phyloP scores from a whole-genome alignment of 2,797 vertebrate species.

The Peromyscus eremicus region DNA sequence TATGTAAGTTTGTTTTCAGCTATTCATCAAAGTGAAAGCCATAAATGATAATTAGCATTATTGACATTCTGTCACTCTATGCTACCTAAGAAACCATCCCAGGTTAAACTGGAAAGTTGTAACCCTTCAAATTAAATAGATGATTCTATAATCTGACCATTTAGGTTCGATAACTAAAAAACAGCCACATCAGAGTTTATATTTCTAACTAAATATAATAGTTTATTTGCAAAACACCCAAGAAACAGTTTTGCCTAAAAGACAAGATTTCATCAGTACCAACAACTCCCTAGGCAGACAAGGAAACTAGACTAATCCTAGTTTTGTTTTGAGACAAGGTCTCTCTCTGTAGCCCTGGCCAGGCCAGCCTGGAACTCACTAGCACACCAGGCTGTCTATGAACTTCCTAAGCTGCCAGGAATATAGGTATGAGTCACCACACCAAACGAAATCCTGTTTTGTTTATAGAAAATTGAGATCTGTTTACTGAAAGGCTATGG shows the following conservation, averaged over 20 bases:
- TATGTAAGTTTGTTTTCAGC: not conserved
- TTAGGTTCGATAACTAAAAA: not conserved
- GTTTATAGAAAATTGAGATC: not conserved
- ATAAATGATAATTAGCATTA: not conserved
- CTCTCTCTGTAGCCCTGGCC: not conserved
- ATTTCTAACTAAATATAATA: not conserved
- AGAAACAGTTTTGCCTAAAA: not conserved
- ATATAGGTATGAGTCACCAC: not conserved
- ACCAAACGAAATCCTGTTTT: not conserved
- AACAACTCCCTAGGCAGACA: not conserved
- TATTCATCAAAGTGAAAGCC: not conserved
- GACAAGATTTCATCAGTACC: not conserved
- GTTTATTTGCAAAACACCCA: not conserved
- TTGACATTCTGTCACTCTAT: not conserved
- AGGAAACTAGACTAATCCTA: not conserved
- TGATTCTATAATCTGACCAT: not conserved
- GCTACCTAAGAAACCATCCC: not conserved
- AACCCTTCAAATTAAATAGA: not conserved
- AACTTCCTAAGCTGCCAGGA: not conserved
- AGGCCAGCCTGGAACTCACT: not conserved
- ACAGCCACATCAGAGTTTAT: not conserved
- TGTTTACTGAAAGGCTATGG: not conserved
- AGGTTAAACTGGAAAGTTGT: not conserved
- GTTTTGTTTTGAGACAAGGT: not conserved
- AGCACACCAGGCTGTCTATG: not conserved